Evolutionary conservation across 2,888 invertebrate genomes (phyloP).

Genomic region (Ligdia adustata): DNA sequence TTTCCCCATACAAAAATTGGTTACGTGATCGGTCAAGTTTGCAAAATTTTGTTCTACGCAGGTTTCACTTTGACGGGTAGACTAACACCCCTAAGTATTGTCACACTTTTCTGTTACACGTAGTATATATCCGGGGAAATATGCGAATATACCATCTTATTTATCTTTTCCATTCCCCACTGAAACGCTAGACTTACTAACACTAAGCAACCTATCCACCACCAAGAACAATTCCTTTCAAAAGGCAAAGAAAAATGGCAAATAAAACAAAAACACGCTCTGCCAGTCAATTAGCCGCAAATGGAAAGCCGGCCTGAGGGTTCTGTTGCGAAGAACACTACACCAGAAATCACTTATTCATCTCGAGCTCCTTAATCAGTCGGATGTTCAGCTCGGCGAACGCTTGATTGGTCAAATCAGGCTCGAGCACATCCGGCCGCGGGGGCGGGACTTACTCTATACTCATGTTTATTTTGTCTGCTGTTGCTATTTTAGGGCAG

Average conservation of each 20-base stretch:
- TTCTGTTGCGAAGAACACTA: conserved; percentile 14
- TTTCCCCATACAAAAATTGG: no score
- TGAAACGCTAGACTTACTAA: no score
- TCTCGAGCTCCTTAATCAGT: conserved; percentile 25
- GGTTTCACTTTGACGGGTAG: no score
- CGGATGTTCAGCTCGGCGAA: conserved; percentile 16
- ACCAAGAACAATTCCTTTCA: no score
- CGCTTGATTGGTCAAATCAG: conserved; percentile 78
- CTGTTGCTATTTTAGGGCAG: conserved; percentile 37
- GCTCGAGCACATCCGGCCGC: conserved; percentile 59
- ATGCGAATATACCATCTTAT: no score
- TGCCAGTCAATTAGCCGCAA: conserved; percentile 17
- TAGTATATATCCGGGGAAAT: no score
- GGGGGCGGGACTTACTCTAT: conserved; percentile 50
- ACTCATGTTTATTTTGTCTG: conserved; percentile 54
- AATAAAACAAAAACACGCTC: neutral
- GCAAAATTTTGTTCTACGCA: no score
- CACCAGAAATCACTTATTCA: conserved; percentile 29
- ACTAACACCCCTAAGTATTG: no score
- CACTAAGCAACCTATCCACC: no score
- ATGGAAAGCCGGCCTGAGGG: conserved; percentile 3
- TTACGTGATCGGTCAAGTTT: no score
- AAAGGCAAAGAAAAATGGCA: neutral
- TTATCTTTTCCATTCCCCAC: no score
- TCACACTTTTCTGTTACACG: no score